Percentiles rank a stretch among this genome's conserved stretches.
These are phyloP conservation scores for Chironomus striatipennis DNA, from an alignment of 1,140 invertebrate species.

Conservation along the genomic window DNA sequence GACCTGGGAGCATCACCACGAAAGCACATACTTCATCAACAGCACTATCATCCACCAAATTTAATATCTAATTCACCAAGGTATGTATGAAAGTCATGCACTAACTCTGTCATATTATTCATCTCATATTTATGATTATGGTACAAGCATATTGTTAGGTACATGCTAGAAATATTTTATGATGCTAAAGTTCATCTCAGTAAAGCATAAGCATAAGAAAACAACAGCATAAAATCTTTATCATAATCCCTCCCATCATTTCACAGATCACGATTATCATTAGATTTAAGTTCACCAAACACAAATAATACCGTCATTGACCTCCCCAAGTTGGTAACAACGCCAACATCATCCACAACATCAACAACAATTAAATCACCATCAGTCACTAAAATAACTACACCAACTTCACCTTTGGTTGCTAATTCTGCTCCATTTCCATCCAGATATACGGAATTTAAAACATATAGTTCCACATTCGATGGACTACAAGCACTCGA, in stretches of 20 bases:
- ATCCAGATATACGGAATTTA: slow-evolving; percentile 25
- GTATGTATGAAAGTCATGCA: not conserved
- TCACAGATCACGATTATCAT: slow-evolving; percentile 26
- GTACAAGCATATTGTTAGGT: no score
- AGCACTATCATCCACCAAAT: slow-evolving; percentile 35
- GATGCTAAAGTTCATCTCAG: no score
- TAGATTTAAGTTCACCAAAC: slow-evolving; percentile 27
- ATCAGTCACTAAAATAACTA: slow-evolving; percentile 23
- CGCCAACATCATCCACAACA: not conserved
- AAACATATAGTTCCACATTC: slow-evolving; percentile 24
- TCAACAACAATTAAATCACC: slow-evolving; percentile 16
- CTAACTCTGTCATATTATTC: no score
- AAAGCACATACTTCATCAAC: not conserved
- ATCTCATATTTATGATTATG: no score
- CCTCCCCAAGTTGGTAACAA: not conserved
- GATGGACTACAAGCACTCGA: slow-evolving; percentile 30
- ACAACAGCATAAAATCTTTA: no score
- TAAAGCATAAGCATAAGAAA: no score
- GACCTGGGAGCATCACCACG: slow-evolving; percentile 46
- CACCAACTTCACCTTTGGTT: slow-evolving; percentile 1
- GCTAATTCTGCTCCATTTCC: slow-evolving; percentile 27
- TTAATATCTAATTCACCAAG: slow-evolving; percentile 25
- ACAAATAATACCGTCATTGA: slow-evolving; percentile 15
- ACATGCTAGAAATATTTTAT: no score
- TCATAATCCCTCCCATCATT: not conserved